Evolutionary conservation across 2,888 invertebrate genomes (phyloP), one percentile per base, ranked within the genome.

Genomic region (Opisthograptis luteolata): DNA sequence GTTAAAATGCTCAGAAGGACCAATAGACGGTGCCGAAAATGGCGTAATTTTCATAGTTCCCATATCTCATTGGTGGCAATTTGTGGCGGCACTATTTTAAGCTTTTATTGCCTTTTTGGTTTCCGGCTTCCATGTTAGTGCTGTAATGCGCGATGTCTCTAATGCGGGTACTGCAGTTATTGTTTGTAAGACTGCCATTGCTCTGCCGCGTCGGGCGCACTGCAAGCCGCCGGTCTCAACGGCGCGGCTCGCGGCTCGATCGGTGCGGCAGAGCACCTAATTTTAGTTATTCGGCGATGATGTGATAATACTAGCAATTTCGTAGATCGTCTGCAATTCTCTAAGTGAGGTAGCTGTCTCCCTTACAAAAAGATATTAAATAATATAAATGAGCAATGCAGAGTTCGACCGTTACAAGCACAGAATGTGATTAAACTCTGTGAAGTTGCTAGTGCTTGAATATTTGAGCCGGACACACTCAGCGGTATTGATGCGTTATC

Each of bases 131-230:
- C n/a, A n/a, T n/a, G n/a, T n/a, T n/a, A n/a, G n/a, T n/a, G n/a
- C n/a, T 30, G 30, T 40, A 12, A 10, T 24, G 30, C 35, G 30
- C 32, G 34, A 47, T 43, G 24, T 40, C 27, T 39, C 20, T 9
- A n/a, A 27, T 35, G 47, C 25, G 9, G 28, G 10, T 28, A 7
- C 9, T 9, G 27, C 28, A 35, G 40, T 47, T 41, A 36, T 31
- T 19, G 30, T 54, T 42, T 12, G 35, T 55, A 50, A 50, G 55
- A 55, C 55, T 55, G 54, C 37, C 43, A 13, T 34, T 14, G 35
- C 31, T 19, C 1, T 10, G 45, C 14, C 34, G 34, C 40, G 24
- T 8, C 17, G 32, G 27, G n/a, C 32, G 1, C 10, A 2, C 32
- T 1, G n/a, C n/a, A n/a, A n/a, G n/a, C 32, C 9, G 3, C 25